Evolutionary conservation across 2,113 vertebrate species (phyloP).

Genomic region (Myxocyprinus asiaticus): DNA sequence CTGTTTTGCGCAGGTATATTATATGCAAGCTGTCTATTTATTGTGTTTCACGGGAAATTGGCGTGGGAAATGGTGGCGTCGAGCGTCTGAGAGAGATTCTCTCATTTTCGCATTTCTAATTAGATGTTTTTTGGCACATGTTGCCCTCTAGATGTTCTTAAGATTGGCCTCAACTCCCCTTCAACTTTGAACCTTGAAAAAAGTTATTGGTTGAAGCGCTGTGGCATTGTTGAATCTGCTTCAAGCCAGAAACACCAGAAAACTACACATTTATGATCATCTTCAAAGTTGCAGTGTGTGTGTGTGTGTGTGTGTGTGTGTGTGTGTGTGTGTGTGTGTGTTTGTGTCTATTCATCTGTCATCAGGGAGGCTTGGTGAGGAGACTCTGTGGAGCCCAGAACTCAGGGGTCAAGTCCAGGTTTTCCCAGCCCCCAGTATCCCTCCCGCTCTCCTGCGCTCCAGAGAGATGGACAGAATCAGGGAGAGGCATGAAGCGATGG

Average conservation of each 20-base stretch:
- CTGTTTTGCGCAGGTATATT: conserved; percentile 40
- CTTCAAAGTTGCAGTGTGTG: conserved; percentile 37
- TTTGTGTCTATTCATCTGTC: conserved; percentile 64
- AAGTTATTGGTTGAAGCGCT: background rate
- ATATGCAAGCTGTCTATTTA: conserved; percentile 56
- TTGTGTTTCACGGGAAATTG: conserved; percentile 47
- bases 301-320: conserved; percentile 48
- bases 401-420: conserved; percentile 86
- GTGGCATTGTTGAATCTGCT: conserved; percentile 32
- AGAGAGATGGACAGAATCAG: conserved; percentile 50
- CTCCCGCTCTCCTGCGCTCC: conserved; percentile 18
- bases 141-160: background rate
- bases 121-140: background rate
- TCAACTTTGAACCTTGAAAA: conserved; percentile 12
- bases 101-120: background rate
- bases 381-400: conserved; percentile 81
- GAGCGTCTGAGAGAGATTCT: conserved; percentile 45
- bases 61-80: conserved; percentile 31
- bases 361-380: conserved; percentile 66
- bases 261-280: conserved; percentile 45
- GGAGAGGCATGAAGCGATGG: conserved; percentile 49
- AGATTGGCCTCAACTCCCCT: background rate
- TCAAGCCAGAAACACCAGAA: conserved; percentile 44
- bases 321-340: conserved; percentile 47
- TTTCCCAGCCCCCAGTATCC: conserved; percentile 61